Conservation (phyloP, 2,113 vertebrate species). For the Elephas maximus region DNA sequence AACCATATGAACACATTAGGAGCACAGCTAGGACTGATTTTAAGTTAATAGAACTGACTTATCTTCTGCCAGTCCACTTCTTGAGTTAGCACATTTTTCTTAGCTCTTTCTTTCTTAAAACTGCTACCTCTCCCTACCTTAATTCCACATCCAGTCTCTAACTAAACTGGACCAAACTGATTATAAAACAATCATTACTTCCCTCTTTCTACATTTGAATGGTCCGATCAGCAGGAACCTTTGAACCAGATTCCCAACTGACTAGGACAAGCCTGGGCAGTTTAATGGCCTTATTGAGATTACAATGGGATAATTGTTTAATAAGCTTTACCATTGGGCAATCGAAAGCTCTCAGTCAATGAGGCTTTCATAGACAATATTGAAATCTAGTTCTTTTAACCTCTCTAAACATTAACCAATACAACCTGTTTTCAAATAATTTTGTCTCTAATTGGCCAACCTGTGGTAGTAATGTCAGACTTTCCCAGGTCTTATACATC, state of each 20-base stretch:
- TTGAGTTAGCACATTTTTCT: background rate
- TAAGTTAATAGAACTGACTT: background rate
- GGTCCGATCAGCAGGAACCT: background rate
- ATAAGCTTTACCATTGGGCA: background rate
- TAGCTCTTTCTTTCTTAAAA: background rate
- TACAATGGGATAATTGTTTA: slow-evolving; percentile 46
- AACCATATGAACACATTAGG: no score
- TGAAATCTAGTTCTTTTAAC: slow-evolving; percentile 61
- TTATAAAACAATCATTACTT: background rate
- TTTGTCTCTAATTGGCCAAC: background rate
- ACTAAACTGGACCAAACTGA: slow-evolving; percentile 5
- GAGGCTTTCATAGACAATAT: slow-evolving; percentile 22
- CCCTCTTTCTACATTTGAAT: background rate
- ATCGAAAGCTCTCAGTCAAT: slow-evolving; percentile 44
- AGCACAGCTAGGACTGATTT: background rate
- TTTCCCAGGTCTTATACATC: background rate
- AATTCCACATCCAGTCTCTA: slow-evolving; percentile 9
- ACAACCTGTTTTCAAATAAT: background rate
- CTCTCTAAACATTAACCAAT: slow-evolving; percentile 51
- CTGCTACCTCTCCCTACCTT: background rate
- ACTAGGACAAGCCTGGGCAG: background rate
- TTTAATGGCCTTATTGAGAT: background rate
- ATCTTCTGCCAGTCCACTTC: background rate
- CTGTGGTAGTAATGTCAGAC: background rate
- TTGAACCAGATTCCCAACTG: background rate